Conservation (phyloP, 2,113 vertebrate species). For the Parotia lawesii region DNA sequence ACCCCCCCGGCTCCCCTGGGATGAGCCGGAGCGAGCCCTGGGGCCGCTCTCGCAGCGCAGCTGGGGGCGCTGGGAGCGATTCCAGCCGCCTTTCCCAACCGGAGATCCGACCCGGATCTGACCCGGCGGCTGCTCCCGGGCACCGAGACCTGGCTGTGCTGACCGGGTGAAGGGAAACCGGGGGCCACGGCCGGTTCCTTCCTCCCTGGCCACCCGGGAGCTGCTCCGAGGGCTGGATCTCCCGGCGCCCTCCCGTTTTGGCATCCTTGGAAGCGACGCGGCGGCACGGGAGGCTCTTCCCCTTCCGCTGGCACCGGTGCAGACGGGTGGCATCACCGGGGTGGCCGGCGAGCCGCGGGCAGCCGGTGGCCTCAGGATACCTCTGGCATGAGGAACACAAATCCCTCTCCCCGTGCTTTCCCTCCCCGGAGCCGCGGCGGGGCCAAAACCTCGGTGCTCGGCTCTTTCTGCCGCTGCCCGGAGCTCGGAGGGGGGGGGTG, state of each 20-base stretch:
- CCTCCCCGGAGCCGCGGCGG: background rate
- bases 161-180: background rate
- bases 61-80: background rate
- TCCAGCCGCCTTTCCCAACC: background rate
- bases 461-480: background rate
- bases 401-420: background rate
- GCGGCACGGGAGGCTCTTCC: background rate
- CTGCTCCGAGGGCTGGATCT: background rate
- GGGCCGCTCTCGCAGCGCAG: background rate
- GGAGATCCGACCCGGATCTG: background rate
- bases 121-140: background rate
- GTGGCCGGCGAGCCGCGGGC: background rate
- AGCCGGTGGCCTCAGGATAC: background rate
- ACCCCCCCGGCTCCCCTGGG: background rate
- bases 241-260: background rate
- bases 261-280: background rate
- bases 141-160: background rate
- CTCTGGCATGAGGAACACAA: background rate
- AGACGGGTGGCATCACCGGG: background rate
- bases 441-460: background rate
- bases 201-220: background rate
- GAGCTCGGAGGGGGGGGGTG: accelerated
- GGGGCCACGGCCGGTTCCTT: background rate
- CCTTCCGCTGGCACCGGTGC: background rate
- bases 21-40: background rate